Conservation (phyloP, 1,140 invertebrate genomes). For the Aricia agestis region DNA sequence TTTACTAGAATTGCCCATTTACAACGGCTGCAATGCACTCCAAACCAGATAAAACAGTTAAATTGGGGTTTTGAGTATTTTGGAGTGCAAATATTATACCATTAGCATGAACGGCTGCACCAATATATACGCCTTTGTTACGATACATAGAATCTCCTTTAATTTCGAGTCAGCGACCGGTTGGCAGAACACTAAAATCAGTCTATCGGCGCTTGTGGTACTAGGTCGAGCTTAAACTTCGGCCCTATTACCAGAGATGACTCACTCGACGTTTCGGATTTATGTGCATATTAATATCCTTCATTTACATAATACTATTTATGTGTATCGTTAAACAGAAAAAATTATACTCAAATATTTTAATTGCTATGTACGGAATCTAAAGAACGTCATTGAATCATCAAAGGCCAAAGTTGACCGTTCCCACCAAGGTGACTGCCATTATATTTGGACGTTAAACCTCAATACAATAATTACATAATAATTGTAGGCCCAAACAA, state of each 20-base stretch:
- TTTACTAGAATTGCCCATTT: too few relatives aligned
- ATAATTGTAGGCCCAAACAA: neutral
- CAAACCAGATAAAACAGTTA: too few relatives aligned
- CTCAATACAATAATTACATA: neutral
- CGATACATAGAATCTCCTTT: too few relatives aligned
- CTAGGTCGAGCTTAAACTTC: neutral
- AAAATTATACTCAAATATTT: neutral
- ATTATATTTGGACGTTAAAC: constrained; percentile 8
- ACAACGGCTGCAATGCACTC: too few relatives aligned
- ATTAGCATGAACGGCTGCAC: too few relatives aligned
- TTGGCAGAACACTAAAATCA: neutral
- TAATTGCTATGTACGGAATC: neutral
- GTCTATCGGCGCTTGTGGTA: constrained; percentile 3
- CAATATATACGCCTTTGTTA: too few relatives aligned
- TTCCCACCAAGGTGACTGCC: neutral
- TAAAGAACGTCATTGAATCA: constrained; percentile 2
- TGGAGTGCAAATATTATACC: too few relatives aligned
- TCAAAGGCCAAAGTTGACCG: constrained; percentile 14
- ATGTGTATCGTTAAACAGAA: neutral
- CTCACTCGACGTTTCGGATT: neutral
- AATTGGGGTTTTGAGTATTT: too few relatives aligned
- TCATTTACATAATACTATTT: constrained; percentile 1
- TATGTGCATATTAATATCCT: constrained; percentile 6
- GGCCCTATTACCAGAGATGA: constrained; percentile 1
- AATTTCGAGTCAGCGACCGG: neutral